phyloP scores from a whole-genome alignment of 2,888 invertebrate species.

The Leptogaster cylindrica region DNA sequence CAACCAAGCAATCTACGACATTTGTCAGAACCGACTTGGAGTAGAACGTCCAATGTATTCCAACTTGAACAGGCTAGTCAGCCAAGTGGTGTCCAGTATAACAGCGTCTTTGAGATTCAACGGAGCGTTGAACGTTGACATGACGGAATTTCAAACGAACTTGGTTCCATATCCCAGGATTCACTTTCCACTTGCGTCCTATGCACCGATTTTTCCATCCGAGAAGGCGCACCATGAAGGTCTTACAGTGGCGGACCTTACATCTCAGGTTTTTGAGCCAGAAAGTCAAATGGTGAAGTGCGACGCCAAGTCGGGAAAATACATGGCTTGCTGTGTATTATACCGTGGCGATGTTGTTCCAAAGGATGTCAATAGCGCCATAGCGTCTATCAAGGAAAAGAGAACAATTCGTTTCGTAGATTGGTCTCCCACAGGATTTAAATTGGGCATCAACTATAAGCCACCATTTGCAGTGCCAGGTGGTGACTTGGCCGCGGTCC shows the following conservation, averaged over 20 bases:
- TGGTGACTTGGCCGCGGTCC: constrained; percentile 78
- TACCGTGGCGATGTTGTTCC: constrained; percentile 91
- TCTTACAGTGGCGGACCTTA: constrained; percentile 80
- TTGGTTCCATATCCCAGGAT: constrained; percentile 91
- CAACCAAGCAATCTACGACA: constrained; percentile 90
- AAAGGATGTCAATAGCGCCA: constrained; percentile 85
- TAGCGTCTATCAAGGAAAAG: constrained; percentile 78
- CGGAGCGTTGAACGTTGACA: constrained; percentile 83
- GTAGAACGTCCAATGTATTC: constrained; percentile 72
- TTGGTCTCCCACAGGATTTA: constrained; percentile 90
- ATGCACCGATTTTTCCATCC: constrained; percentile 75
- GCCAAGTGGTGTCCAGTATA: constrained; percentile 77
- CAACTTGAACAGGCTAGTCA: constrained; percentile 73
- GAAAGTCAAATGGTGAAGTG: constrained; percentile 88
- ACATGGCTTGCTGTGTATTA: constrained; percentile 88
- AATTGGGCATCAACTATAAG: constrained; percentile 79
- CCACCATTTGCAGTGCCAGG: constrained; percentile 75
- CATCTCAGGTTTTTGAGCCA: constrained; percentile 83
- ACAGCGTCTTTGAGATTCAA: constrained; percentile 84
- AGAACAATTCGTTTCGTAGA: constrained; percentile 86
- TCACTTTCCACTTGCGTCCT: constrained; percentile 81
- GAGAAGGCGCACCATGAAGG: constrained; percentile 77
- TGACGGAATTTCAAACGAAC: constrained; percentile 91
- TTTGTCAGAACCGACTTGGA: constrained; percentile 77
- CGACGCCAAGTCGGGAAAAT: constrained; percentile 78